phyloP scores from a whole-genome alignment of 2,888 invertebrate genomes.

The Ormyrus rosae region DNA sequence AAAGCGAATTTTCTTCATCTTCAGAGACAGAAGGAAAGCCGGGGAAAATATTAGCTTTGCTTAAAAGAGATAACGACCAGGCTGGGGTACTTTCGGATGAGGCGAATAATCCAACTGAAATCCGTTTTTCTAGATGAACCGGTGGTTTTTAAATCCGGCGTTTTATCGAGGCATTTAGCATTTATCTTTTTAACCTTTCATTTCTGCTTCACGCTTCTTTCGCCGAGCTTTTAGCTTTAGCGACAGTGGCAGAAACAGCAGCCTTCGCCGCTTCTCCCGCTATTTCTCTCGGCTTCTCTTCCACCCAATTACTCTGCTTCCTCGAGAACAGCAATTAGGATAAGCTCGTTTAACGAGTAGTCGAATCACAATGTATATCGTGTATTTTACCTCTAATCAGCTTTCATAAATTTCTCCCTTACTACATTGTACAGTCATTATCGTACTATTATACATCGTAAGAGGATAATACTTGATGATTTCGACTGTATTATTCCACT shows the following conservation, averaged over 20 bases:
- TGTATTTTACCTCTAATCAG: conserved; percentile 44
- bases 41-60: not conserved
- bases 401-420: conserved; percentile 43
- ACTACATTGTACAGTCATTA: conserved; percentile 31
- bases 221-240: not conserved
- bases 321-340: conserved; percentile 56
- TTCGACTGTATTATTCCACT: too few species aligned
- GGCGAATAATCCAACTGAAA: too few species aligned
- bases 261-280: not conserved
- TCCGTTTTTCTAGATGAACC: too few species aligned
- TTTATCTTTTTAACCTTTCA: conserved; percentile 14
- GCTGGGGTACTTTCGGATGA: too few species aligned
- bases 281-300: not conserved
- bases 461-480: conserved; percentile 5
- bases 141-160: too few species aligned
- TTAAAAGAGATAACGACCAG: too few species aligned
- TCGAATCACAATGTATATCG: conserved; percentile 54
- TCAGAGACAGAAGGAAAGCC: not conserved
- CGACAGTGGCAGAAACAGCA: too few species aligned
- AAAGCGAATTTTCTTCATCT: not conserved
- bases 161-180: not conserved
- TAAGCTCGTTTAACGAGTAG: conserved; percentile 56
- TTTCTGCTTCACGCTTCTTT: not conserved
- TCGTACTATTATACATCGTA: conserved; percentile 26
- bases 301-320: conserved; percentile 38